Base-by-base conservation (phyloP, 2,888 invertebrate species). In the Orgyia antiqua region DNA sequence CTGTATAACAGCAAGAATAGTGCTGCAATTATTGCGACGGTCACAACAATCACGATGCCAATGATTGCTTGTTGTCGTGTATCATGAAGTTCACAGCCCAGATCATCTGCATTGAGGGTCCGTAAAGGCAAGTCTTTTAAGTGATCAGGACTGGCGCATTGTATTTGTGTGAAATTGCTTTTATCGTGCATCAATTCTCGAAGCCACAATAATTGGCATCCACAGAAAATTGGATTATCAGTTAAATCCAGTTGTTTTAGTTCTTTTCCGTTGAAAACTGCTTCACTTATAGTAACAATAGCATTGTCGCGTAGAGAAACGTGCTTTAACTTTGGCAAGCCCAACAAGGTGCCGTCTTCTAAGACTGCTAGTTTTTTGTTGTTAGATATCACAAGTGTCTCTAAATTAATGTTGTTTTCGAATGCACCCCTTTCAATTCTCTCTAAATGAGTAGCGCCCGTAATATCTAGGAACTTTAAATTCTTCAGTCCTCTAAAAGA, bases 81-180 rank as follows among this genome's bases (percentile, higher is more conserved):
- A 67, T 94, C 93, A 39, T 92, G 91, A 34, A 94, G 90, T 1
- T 93, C 91, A 66, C 96, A 96, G 10, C 95, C 95, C 25, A 96
- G 76, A 45, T 94, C 92, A 48, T 94, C 93, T 0, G 93, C 91
- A 4, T 90, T 89, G 42, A 95, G 84, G 19, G 89, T 88, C 36
- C 88, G 88, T 29, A 95, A 74, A 4, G 91, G 87, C 47, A 91
- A 89, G 30, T 93, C 93, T 40, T 92, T 91, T 18, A 94, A 76
- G 33, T 91, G 90, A 6, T 91, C 87, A 0, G 95, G 95, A 28
- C 90, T 88, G 1, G 91, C 88, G 63, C 95, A 96, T 24, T 93
- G 88, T 10, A 94, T 89, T 66, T 89, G 88, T 7, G 88, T 91
- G 36, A 92, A 90, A 62, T 93, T 92, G 53, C 90, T 91, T 47